phyloP scores from a whole-genome alignment of 1,140 invertebrate genomes.

The Elymnias hypermnestra region DNA sequence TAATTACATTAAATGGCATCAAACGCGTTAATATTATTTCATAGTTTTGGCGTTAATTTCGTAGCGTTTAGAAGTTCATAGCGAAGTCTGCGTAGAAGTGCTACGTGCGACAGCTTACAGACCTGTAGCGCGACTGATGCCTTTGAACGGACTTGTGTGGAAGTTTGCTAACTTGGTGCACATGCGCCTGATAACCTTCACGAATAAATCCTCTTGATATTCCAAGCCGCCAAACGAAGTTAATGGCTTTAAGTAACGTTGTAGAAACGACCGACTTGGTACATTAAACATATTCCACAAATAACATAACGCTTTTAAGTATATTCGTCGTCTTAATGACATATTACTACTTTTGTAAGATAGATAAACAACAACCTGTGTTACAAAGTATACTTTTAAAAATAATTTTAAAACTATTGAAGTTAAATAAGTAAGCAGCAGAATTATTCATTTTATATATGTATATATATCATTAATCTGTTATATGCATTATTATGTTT shows the following conservation, averaged over 20 bases:
- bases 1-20: slow-evolving; percentile 8
- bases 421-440: no score
- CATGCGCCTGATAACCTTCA: slow-evolving; percentile 46
- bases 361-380: no score
- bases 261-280: slow-evolving; percentile 17
- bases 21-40: slow-evolving; percentile 20
- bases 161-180: slow-evolving; percentile 43
- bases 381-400: no score
- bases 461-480: no score
- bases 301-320: no score
- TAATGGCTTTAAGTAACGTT: slow-evolving; percentile 20
- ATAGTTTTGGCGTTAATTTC: slow-evolving; percentile 38
- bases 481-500: no score
- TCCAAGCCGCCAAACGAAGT: slow-evolving; percentile 19
- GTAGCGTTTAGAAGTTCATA: slow-evolving; percentile 52
- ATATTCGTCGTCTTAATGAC: no score
- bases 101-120: slow-evolving; percentile 43
- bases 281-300: slow-evolving; percentile 10
- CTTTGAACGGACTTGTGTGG: slow-evolving; percentile 21
- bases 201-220: slow-evolving; percentile 23
- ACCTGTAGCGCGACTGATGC: slow-evolving; percentile 40
- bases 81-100: slow-evolving; percentile 36
- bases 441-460: no score
- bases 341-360: no score
- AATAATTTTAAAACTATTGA: no score